Base-by-base conservation (phyloP, 1,140 invertebrate species). In the Nilaparvata lugens region DNA sequence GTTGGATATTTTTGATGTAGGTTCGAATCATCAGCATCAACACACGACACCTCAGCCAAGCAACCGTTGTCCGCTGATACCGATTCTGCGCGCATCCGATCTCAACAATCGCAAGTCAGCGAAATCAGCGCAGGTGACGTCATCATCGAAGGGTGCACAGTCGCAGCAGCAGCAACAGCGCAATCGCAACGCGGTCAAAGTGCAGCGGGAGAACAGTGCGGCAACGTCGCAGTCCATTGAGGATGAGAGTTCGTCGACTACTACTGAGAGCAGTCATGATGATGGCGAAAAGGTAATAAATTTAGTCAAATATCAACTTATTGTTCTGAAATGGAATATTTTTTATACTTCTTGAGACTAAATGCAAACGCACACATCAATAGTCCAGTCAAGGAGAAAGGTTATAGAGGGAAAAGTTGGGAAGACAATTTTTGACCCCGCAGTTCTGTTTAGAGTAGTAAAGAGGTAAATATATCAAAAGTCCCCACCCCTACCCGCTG, bases 211-310 rank as follows among this genome's bases (percentile, higher is more conserved):
- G 31, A 35, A n/a, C n/a, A n/a, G n/a, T n/a, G n/a, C n/a, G n/a
- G n/a, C n/a, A n/a, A n/a, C n/a, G n/a, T n/a, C 31, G 9, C 31
- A 6, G 31, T 11, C 31, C 2, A 35, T 35, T 25, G 40, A 24
- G 38, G 38, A 51, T 67, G 85, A 87, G 65, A 83, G 82, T 2
- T 87, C 84, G 11, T 87, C 86, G 1, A 86, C 85, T 0, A 87
- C 85, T 5, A 87, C 85, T 11, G 85, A 88, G 67, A 84, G 83
- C 64, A 84, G 82, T 4, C 76, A 81, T 18, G 83, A 86, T 60
- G 77, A 78, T 60, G 61, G 64, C 13, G 64, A 65, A 28, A 65
- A 63, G 61, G 64, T 65, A 35, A 43, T 52, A 14, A 4, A 9
- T 28, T 28, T 28, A 28, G n/a, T 14, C 13, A 38, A n/a, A 43